Conservation (phyloP, 1,140 invertebrate genomes). For the Saccostrea glomerata region DNA sequence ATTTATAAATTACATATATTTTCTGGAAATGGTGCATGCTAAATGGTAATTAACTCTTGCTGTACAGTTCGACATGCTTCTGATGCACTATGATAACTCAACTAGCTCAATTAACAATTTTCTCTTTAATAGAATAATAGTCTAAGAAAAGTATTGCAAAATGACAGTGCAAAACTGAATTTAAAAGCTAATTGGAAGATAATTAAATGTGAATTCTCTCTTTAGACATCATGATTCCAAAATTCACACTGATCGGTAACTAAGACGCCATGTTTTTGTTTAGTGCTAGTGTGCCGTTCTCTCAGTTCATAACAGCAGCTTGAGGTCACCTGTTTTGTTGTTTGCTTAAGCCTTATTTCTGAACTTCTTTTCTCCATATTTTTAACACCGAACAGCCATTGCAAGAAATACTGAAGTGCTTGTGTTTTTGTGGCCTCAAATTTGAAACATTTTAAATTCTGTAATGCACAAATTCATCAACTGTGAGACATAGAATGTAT, state of each 20-base stretch:
- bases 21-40: too few relatives aligned
- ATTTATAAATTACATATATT: too few relatives aligned
- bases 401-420: neutral
- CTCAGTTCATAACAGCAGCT: neutral
- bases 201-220: neutral
- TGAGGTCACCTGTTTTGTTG: neutral
- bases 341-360: neutral
- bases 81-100: too few relatives aligned
- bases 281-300: neutral
- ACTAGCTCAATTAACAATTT: too few relatives aligned
- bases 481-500: too few relatives aligned
- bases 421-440: neutral
- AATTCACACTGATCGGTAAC: neutral
- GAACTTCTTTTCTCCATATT: neutral
- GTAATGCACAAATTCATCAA: too few relatives aligned
- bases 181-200: neutral
- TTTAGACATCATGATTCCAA: conserved; percentile 23
- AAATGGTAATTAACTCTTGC: too few relatives aligned
- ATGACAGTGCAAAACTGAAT: too few relatives aligned
- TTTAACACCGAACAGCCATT: neutral
- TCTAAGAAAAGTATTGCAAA: too few relatives aligned
- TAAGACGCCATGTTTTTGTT: neutral
- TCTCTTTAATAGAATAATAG: too few relatives aligned
- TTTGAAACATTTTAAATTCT: too few relatives aligned
- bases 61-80: too few relatives aligned